phyloP scores from a whole-genome alignment of 2,888 invertebrate species.

The Exocentrus adspersus region DNA sequence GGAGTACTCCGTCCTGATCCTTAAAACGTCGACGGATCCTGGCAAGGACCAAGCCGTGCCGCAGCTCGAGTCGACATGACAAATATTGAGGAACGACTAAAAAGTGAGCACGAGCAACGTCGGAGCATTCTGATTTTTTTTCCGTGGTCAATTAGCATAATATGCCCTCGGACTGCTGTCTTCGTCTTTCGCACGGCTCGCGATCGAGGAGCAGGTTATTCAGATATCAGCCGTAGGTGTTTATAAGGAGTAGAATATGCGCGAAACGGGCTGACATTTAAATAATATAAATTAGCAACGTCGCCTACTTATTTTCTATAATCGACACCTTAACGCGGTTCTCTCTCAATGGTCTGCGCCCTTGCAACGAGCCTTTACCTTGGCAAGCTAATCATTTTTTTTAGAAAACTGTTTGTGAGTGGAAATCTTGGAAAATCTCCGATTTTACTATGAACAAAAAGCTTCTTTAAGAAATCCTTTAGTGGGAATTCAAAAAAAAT shows the following conservation, averaged over 20 bases:
- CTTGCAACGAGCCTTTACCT: background rate
- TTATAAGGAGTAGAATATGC: conserved; percentile 60
- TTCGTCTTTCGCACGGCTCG: conserved; percentile 32
- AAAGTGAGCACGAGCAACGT: conserved; percentile 37
- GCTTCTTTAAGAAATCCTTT: background rate
- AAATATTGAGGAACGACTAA: conserved; percentile 42
- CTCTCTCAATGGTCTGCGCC: conserved; percentile 1
- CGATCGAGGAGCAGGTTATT: conserved; percentile 47
- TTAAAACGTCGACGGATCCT: conserved; percentile 10
- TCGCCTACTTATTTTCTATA: conserved; percentile 55
- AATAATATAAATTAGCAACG: conserved; percentile 59
- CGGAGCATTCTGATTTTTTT: conserved; percentile 45
- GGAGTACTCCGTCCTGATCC: background rate
- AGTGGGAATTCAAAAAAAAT: too few species aligned
- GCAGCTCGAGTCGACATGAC: conserved; percentile 40
- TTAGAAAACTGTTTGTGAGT: too few species aligned
- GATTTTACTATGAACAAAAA: too few species aligned
- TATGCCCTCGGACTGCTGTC: conserved; percentile 40
- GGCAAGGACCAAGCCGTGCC: background rate
- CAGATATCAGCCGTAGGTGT: conserved; percentile 52
- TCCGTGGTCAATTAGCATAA: conserved; percentile 42
- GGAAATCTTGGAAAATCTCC: too few species aligned
- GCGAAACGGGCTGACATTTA: conserved; percentile 61
- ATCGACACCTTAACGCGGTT: conserved; percentile 41
- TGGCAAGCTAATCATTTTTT: too few species aligned